phyloP scores from a whole-genome alignment of 2,888 invertebrate species.

The Macrophya annulata region DNA sequence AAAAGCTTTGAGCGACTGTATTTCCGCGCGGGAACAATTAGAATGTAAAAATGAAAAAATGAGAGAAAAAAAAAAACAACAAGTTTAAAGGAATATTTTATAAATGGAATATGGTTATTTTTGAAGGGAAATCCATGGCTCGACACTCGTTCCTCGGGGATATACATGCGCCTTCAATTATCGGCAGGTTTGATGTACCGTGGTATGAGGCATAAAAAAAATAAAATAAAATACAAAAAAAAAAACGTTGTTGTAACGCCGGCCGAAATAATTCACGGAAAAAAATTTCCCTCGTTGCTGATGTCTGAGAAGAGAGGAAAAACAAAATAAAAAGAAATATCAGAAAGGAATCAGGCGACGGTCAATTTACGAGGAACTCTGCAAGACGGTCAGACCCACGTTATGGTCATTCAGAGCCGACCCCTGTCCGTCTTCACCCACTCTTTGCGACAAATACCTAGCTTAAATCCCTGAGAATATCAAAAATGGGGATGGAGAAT shows the following conservation, averaged over 20 bases:
- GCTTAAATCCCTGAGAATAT: conserved; percentile 30
- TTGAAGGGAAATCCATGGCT: neutral
- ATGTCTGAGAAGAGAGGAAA: neutral
- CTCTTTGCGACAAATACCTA: conserved; percentile 10
- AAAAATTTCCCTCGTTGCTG: neutral
- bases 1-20: neutral
- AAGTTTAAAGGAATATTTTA: conserved; percentile 30
- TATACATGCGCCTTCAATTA: conserved; percentile 17
- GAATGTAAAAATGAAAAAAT: too few relatives aligned
- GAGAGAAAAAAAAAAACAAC: neutral
- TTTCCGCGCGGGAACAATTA: neutral
- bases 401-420: conserved; percentile 32
- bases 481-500: conserved; percentile 3
- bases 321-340: neutral
- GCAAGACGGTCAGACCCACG: conserved; percentile 39
- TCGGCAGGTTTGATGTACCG: conserved; percentile 5
- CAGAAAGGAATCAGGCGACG: conserved; percentile 24
- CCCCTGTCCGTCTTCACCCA: conserved; percentile 36
- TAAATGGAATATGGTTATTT: conserved; percentile 26
- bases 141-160: neutral
- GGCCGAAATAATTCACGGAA: neutral
- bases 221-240: too few relatives aligned
- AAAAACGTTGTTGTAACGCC: neutral
- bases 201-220: neutral
- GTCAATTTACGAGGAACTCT: conserved; percentile 31